phyloP scores from a whole-genome alignment of 2,113 vertebrate species.

The Diadophis punctatus region DNA sequence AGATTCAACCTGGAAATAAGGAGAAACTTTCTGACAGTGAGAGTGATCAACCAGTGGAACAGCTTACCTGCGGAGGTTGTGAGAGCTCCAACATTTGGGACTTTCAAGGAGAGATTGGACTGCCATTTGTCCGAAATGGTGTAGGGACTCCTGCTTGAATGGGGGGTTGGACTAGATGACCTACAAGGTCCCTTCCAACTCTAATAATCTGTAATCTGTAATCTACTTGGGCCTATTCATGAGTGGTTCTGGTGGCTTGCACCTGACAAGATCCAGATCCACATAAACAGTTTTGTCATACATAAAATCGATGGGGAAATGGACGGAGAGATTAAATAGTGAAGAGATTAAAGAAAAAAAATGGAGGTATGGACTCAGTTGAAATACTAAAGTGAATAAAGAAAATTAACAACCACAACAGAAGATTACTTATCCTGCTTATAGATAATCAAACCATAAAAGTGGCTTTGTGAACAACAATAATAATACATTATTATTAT shows the following conservation, averaged over 20 bases:
- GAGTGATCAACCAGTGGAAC: too few species aligned
- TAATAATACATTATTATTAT: not conserved
- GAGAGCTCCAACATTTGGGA: too few species aligned
- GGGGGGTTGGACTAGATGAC: too few species aligned
- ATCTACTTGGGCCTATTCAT: not conserved
- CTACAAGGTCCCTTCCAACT: too few species aligned
- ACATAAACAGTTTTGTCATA: not conserved
- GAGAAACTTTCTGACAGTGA: too few species aligned
- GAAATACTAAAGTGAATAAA: not conserved
- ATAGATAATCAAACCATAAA: not conserved
- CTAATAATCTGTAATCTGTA: too few species aligned
- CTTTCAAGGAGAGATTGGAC: too few species aligned
- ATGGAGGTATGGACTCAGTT: not conserved
- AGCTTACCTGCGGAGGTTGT: too few species aligned
- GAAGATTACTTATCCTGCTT: not conserved
- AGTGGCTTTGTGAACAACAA: not conserved
- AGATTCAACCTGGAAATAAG: too few species aligned
- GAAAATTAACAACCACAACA: not conserved
- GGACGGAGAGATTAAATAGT: not conserved
- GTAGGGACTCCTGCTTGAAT: too few species aligned
- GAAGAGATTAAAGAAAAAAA: not conserved
- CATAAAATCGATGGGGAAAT: not conserved
- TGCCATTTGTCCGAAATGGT: too few species aligned
- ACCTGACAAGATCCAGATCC: not conserved
- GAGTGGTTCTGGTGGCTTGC: not conserved